These are phyloP conservation scores for Phallusia fumigata DNA, from an alignment of 23 tunicate species.

Conservation along the genomic window DNA sequence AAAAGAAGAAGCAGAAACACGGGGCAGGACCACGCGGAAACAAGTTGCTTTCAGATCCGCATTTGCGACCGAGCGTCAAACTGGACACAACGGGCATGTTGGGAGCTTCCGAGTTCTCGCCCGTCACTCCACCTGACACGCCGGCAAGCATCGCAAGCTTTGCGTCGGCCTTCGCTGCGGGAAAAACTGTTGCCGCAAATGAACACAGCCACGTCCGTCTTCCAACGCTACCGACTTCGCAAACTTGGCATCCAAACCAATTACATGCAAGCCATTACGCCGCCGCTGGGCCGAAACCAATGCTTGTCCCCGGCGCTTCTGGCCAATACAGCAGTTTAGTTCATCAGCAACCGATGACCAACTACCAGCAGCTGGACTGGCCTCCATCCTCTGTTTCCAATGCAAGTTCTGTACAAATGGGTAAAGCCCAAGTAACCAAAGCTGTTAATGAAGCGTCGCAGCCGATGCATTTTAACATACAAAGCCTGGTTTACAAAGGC, in stretches of 20 bases:
- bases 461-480: constrained; percentile 74
- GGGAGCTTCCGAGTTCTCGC: constrained; percentile 47
- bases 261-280: neutral
- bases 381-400: neutral
- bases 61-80: neutral
- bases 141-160: constrained; percentile 27
- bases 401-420: neutral
- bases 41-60: neutral
- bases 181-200: neutral
- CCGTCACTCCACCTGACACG: constrained; percentile 73
- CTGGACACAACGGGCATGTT: neutral
- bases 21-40: neutral
- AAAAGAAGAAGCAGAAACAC: constrained; percentile 34
- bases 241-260: neutral
- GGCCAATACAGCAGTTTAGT: constrained; percentile 19
- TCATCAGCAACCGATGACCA: neutral
- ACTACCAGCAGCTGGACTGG: neutral
- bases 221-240: no score
- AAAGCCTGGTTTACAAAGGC: constrained; percentile 74
- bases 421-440: neutral
- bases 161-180: neutral
- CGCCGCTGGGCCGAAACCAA: neutral
- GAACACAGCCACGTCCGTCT: neutral
- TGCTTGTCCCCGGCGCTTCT: constrained; percentile 14
- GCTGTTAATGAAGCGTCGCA: constrained; percentile 9